Evolutionary conservation across 2,113 vertebrate species (phyloP).

Genomic region (Tachysurus vachellii): DNA sequence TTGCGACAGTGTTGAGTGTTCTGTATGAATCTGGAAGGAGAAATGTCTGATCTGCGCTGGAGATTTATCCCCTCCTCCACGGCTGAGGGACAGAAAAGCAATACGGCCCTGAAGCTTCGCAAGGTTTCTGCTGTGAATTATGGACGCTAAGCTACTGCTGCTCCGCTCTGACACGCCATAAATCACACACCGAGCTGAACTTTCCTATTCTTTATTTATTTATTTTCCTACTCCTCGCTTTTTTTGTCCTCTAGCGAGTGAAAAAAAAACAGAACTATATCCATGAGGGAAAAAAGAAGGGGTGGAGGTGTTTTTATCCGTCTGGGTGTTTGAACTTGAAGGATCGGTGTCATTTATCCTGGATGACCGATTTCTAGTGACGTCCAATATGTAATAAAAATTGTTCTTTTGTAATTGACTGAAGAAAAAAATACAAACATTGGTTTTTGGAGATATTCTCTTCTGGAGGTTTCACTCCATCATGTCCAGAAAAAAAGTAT

Average conservation of each 20-base stretch:
- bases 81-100: slow-evolving; percentile 54
- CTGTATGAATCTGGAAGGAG: slow-evolving; percentile 17
- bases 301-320: neutral
- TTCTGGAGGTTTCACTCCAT: neutral
- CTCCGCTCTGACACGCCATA: slow-evolving; percentile 46
- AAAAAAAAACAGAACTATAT: neutral
- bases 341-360: slow-evolving; percentile 11
- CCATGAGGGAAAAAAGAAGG: neutral
- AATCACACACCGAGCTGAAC: slow-evolving; percentile 50
- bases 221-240: neutral
- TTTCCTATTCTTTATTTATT: slow-evolving; percentile 47
- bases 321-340: slow-evolving; percentile 9
- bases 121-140: slow-evolving; percentile 53
- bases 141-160: slow-evolving; percentile 55
- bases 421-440: neutral
- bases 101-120: slow-evolving; percentile 54
- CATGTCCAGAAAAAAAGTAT: neutral
- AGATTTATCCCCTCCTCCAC: slow-evolving; percentile 49
- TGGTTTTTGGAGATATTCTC: neutral
- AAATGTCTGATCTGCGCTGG: slow-evolving; percentile 31
- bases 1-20: slow-evolving; percentile 12
- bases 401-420: neutral
- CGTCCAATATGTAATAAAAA: neutral
- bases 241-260: slow-evolving; percentile 27
- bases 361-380: neutral